Evolutionary conservation across 1,140 invertebrate genomes (phyloP).

Genomic region (Drosophila lowei): DNA sequence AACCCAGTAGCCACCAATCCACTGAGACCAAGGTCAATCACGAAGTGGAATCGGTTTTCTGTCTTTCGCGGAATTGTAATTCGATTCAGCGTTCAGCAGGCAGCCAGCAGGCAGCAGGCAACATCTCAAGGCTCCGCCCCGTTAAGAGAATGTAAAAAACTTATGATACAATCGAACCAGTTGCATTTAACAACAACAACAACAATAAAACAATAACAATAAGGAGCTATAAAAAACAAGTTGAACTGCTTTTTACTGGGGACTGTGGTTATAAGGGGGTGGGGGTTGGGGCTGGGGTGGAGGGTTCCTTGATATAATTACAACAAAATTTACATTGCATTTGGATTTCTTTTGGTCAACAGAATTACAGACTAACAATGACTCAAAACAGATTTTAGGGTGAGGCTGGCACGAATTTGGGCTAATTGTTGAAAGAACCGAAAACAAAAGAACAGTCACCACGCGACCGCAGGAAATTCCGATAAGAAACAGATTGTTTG

Average conservation of each 20-base stretch:
- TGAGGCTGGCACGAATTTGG: constrained; percentile 40
- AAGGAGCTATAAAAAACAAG: constrained; percentile 56
- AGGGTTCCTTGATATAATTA: constrained; percentile 29
- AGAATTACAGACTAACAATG: constrained; percentile 25
- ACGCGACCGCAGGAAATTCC: constrained; percentile 3
- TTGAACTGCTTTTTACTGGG: constrained; percentile 61
- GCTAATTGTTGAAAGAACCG: constrained; percentile 22
- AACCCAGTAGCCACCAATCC: background rate
- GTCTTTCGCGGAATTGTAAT: constrained; percentile 67
- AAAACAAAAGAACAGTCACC: constrained; percentile 4
- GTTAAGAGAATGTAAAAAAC: constrained; percentile 69
- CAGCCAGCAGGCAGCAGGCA: background rate
- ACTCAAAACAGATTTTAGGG: constrained; percentile 30
- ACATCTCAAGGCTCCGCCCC: constrained; percentile 54
- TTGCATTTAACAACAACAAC: constrained; percentile 41
- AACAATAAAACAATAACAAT: constrained; percentile 53
- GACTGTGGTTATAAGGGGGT: background rate
- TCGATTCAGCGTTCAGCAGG: constrained; percentile 39
- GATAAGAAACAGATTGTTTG: background rate
- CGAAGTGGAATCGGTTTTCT: constrained; percentile 23
- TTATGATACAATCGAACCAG: constrained; percentile 49
- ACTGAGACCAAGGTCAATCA: constrained; percentile 45
- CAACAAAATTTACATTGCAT: constrained; percentile 24
- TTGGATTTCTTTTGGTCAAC: constrained; percentile 22
- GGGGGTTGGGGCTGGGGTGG: background rate